Base-by-base conservation (phyloP, 2,888 invertebrate species). In the Hypercompe scribonia region DNA sequence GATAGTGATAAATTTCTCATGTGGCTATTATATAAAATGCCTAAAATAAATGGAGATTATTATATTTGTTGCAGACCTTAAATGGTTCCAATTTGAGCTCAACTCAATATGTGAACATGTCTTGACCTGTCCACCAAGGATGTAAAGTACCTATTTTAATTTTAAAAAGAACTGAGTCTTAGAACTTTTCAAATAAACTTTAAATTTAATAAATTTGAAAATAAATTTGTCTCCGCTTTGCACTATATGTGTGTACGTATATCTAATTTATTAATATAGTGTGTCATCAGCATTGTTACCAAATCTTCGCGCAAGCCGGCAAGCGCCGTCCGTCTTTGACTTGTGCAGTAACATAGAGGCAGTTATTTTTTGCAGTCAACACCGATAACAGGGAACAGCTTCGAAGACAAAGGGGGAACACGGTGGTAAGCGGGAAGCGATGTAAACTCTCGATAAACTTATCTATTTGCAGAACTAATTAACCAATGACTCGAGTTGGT, bases 391-490 rank as follows among this genome's bases (percentile, higher is more conserved):
- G 64, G 68, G 54, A 31, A 54, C 54, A 33, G 68, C 24, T 36
- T 58, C 33, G 28, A 34, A n/a, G 39, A 31, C 21, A 58, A 39
- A n/a, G 24, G 71, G 10, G 18, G 31, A 34, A 21, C 4, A 42
- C 18, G 61, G 24, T 63, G 63, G 24, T 8, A n/a, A 11, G 58
- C 46, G 28, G 54, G 65, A 39, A 34, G 58, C 15, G 31, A 18
- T 15, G 39, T 24, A 11, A 28, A 39, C 50, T 65, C 64, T 73
- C 64, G 64, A 69, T 34, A 50, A 70, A 68, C 66, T 73, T 36
- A 67, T 70, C 50, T 70, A 61, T 67, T 73, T 70, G 58, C 61
- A 42, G 13, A 66, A 54, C 70, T 73, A 70, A 73, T 70, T 66
- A 68, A n/a, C 58, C n/a, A 58, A 54, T 31, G 58, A 31, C 24